Conservation (phyloP, 2,888 invertebrate species). For the Mimumesa dahlbomi region DNA sequence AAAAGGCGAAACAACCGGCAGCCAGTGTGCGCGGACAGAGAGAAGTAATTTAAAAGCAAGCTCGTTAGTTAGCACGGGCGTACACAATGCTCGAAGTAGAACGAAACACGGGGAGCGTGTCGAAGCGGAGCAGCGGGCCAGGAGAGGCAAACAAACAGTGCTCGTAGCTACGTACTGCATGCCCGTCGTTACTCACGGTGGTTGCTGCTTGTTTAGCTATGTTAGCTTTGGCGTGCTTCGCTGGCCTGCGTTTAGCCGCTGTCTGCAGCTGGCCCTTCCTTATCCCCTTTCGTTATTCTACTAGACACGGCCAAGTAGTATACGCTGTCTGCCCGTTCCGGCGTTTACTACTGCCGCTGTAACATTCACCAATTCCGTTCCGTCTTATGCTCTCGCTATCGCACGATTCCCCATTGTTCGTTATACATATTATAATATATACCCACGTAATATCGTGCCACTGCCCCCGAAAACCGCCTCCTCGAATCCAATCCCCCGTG, state of each 20-base stretch:
- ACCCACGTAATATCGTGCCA: too few species aligned
- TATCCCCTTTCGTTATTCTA: constrained; percentile 42
- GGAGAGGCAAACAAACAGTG: constrained; percentile 50
- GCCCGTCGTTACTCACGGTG: constrained; percentile 54
- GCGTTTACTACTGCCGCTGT: constrained; percentile 20
- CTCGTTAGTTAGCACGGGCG: constrained; percentile 40
- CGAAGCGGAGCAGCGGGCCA: constrained; percentile 21
- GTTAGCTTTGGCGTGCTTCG: constrained; percentile 59
- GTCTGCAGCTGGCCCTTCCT: constrained; percentile 49
- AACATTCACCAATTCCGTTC: constrained; percentile 7
- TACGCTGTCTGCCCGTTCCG: constrained; percentile 28
- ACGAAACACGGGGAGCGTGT: constrained; percentile 35
- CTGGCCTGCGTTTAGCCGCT: constrained; percentile 32
- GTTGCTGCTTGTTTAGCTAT: constrained; percentile 62
- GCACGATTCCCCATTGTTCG: neutral
- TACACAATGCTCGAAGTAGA: constrained; percentile 3
- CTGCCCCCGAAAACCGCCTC: too few species aligned
- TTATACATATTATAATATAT: neutral
- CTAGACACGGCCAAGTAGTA: too few species aligned
- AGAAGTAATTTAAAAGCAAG: constrained; percentile 52
- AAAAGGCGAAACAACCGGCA: neutral
- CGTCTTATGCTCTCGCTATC: neutral
- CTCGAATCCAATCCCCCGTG: too few species aligned
- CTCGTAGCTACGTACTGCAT: constrained; percentile 31
- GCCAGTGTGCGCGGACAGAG: neutral